A percentile compares a stretch with the other conserved stretches of the same genome.
These are phyloP conservation scores for Thunnus maccoyii DNA, from an alignment of 2,113 vertebrate genomes.

Conservation along the genomic window DNA sequence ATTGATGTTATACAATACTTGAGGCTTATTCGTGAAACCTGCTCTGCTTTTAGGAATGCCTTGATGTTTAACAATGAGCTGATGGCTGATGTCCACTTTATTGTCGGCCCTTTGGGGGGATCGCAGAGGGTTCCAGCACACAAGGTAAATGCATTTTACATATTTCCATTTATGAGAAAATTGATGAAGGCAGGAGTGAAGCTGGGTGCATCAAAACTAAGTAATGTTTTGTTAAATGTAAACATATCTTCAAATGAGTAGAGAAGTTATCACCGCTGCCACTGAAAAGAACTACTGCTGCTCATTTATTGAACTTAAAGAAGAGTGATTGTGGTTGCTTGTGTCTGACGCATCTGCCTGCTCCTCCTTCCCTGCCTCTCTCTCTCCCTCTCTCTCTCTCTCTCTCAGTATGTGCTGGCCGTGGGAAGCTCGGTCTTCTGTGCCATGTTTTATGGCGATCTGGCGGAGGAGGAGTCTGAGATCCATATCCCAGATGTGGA, in stretches of 20 bases:
- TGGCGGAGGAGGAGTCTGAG: conserved; percentile 94
- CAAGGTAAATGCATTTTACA: conserved; percentile 86
- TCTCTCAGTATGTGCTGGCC: conserved; percentile 93
- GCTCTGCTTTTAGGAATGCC: conserved; percentile 89
- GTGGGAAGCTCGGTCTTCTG: conserved; percentile 99
- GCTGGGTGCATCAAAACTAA: background rate
- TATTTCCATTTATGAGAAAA: background rate
- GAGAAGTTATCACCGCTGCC: background rate
- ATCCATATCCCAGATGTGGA: conserved; percentile 99
- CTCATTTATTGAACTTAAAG: conserved; percentile 17
- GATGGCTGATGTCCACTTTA: conserved; percentile 98
- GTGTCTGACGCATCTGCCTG: conserved; percentile 40
- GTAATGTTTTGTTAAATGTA: background rate
- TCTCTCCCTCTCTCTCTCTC: background rate
- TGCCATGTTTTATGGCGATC: conserved; percentile 98
- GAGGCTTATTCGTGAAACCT: conserved; percentile 37
- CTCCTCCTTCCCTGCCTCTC: background rate
- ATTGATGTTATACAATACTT: conserved; percentile 48
- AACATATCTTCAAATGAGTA: background rate
- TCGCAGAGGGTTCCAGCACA: conserved; percentile 93
- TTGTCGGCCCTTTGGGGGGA: conserved; percentile 91
- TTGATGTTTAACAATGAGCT: conserved; percentile 99
- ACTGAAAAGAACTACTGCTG: background rate
- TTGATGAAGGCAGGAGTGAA: background rate
- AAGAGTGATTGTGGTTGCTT: conserved; percentile 22